A percentile compares a stretch with the other conserved stretches of the same genome.
Evolutionary conservation across 2,888 invertebrate species (phyloP).

Genomic region (Clivina fossor): DNA sequence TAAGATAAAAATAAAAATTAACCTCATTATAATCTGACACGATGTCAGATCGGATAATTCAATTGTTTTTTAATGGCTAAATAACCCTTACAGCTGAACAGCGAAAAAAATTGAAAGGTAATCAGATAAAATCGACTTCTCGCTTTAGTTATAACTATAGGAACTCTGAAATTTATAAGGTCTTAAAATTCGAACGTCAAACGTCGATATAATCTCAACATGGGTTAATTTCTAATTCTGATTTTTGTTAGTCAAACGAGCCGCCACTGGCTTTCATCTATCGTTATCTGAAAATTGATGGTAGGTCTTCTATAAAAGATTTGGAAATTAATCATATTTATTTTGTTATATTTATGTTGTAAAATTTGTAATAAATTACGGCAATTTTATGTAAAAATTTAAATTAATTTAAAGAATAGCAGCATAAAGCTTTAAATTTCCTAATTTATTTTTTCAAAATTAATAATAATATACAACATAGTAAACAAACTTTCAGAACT

Average conservation of each 20-base stretch:
- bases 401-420: too few relatives aligned
- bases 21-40: conserved; percentile 20
- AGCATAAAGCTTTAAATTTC: too few relatives aligned
- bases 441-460: too few relatives aligned
- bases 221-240: conserved; percentile 12
- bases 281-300: too few relatives aligned
- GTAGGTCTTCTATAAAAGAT: too few relatives aligned
- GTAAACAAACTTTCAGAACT: too few relatives aligned
- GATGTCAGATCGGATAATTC: conserved; percentile 23
- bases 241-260: not conserved
- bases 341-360: too few relatives aligned
- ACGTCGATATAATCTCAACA: conserved; percentile 14
- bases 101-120: not conserved
- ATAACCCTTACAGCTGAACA: not conserved
- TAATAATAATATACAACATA: too few relatives aligned
- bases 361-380: too few relatives aligned
- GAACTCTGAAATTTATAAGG: conserved; percentile 4
- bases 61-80: conserved; percentile 21
- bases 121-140: conserved; percentile 4
- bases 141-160: not conserved
- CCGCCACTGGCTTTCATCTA: too few relatives aligned
- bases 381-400: too few relatives aligned
- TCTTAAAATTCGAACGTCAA: conserved; percentile 9
- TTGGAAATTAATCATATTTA: too few relatives aligned
- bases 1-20: conserved; percentile 5